Evolutionary conservation across 1,140 invertebrate genomes (phyloP).

Genomic region (Apis florea): DNA sequence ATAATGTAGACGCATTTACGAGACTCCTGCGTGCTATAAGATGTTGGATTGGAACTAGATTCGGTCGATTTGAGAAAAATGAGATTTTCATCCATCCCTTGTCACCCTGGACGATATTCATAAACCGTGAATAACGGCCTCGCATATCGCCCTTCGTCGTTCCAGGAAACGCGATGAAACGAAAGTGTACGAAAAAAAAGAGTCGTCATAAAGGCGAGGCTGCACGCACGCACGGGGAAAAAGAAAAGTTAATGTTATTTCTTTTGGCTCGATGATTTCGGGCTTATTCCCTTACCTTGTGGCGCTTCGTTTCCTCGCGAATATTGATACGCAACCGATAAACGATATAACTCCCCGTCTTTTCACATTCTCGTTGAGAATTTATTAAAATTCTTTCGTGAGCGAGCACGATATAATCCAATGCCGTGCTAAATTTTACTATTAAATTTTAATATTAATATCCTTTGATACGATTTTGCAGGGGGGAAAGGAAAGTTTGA

Average conservation of each 20-base stretch:
- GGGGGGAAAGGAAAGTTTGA: too few relatives aligned
- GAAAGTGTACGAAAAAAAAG: slow-evolving; percentile 27
- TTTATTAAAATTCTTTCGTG: slow-evolving; percentile 44
- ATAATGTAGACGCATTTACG: slow-evolving; percentile 9
- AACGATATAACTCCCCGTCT: slow-evolving; percentile 35
- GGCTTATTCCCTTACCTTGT: slow-evolving; percentile 22
- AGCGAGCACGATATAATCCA: neutral
- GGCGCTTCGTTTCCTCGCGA: slow-evolving; percentile 2
- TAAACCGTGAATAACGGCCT: slow-evolving; percentile 36
- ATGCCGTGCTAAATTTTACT: neutral
- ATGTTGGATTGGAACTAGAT: neutral
- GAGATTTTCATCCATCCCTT: slow-evolving; percentile 19
- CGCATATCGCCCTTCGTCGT: slow-evolving; percentile 4
- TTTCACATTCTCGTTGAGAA: slow-evolving; percentile 5
- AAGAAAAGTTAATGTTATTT: slow-evolving; percentile 36
- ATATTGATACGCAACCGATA: slow-evolving; percentile 41
- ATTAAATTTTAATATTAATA: slow-evolving; percentile 2
- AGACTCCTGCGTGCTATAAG: slow-evolving; percentile 9
- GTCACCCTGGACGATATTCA: slow-evolving; percentile 37
- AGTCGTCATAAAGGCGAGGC: slow-evolving; percentile 19
- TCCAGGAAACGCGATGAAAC: slow-evolving; percentile 43
- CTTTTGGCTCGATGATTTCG: slow-evolving; percentile 42
- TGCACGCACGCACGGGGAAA: slow-evolving; percentile 17
- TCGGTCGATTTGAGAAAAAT: slow-evolving; percentile 46
- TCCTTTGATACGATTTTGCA: neutral